These are phyloP conservation scores for Ptiloglossa arizonensis DNA, from an alignment of 1,140 invertebrate genomes.

Conservation along the genomic window DNA sequence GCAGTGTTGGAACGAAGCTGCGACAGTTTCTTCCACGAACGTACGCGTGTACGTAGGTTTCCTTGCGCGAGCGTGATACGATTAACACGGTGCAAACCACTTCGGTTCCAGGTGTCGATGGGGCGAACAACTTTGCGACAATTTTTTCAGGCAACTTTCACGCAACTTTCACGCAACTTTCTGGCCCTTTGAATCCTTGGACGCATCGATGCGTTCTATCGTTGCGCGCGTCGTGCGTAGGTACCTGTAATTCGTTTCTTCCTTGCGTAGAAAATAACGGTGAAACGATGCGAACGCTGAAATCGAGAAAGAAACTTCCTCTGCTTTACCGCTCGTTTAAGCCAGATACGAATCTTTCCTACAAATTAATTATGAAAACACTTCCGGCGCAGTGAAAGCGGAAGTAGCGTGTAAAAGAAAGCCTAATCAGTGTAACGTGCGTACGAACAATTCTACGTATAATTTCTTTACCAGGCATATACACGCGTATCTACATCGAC, in stretches of 20 bases:
- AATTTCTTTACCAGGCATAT: neutral
- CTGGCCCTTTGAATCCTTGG: too few relatives aligned
- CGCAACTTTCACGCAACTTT: too few relatives aligned
- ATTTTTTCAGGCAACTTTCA: too few relatives aligned
- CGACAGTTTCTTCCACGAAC: too few relatives aligned
- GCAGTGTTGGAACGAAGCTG: too few relatives aligned
- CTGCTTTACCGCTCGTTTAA: constrained; percentile 47
- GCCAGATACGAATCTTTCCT: constrained; percentile 51
- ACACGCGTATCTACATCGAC: neutral
- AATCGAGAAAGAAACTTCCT: constrained; percentile 40
- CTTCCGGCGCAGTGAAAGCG: constrained; percentile 63
- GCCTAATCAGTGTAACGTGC: constrained; percentile 31
- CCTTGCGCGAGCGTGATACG: too few relatives aligned
- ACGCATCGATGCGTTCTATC: neutral
- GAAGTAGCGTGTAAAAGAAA: constrained; percentile 64
- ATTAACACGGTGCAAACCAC: too few relatives aligned
- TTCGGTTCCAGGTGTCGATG: too few relatives aligned
- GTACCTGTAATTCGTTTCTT: neutral
- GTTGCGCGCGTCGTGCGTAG: neutral
- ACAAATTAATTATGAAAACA: constrained; percentile 61
- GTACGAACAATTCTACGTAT: constrained; percentile 20
- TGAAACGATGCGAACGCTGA: constrained; percentile 19
- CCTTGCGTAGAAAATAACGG: neutral
- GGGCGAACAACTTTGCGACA: too few relatives aligned
- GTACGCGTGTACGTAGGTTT: too few relatives aligned